A percentile compares a stretch with the other conserved stretches of the same genome.
Evolutionary conservation across 2,797 vertebrate genomes (phyloP).

Genomic region (Anabacerthia variegaticeps): DNA sequence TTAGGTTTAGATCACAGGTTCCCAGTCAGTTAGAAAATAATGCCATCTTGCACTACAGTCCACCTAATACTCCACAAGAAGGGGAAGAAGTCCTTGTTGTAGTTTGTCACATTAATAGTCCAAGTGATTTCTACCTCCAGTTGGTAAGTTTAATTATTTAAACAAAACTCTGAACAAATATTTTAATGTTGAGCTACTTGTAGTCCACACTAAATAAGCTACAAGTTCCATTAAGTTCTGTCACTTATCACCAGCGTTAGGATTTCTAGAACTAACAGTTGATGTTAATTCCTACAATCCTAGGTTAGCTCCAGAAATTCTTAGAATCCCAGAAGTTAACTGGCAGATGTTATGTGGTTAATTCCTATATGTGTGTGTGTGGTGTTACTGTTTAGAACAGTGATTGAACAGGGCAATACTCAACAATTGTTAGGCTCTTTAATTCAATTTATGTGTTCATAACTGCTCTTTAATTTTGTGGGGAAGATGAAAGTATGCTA

Average conservation of each 20-base stretch:
- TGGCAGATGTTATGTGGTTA: not conserved
- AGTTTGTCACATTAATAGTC: constrained; percentile 76
- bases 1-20: constrained; percentile 72
- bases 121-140: constrained; percentile 78
- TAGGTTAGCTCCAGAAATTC: not conserved
- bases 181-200: not conserved
- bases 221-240: not conserved
- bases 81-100: constrained; percentile 53
- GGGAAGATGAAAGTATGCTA: not conserved
- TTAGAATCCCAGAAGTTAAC: not conserved
- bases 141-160: constrained; percentile 69
- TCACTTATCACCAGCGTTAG: not conserved
- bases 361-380: not conserved
- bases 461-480: not conserved
- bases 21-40: constrained; percentile 23
- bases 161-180: not conserved
- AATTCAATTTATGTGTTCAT: not conserved
- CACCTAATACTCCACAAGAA: constrained; percentile 72
- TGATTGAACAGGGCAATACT: not conserved
- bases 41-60: constrained; percentile 39
- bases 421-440: not conserved
- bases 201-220: not conserved
- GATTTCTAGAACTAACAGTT: not conserved
- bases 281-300: not conserved
- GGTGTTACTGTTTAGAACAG: not conserved